Evolutionary conservation across 2,113 vertebrate genomes (phyloP).

Genomic region (Cyphomyrus plagiostoma): DNA sequence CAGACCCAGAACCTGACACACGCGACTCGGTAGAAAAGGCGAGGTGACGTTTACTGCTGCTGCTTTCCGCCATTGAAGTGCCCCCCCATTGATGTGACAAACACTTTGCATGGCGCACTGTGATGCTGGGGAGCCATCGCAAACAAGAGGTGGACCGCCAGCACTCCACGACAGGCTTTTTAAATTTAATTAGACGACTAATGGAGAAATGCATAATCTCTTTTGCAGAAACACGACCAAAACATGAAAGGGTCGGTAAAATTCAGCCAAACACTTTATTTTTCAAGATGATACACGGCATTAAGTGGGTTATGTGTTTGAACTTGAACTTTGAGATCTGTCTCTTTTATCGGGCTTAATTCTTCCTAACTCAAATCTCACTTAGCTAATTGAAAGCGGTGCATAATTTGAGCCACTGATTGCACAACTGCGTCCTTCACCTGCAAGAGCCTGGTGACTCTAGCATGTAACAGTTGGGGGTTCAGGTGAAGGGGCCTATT

Average conservation of each 20-base stretch:
- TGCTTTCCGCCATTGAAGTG: constrained; percentile 14
- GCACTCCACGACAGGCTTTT: constrained; percentile 59
- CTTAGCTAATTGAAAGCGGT: constrained; percentile 5
- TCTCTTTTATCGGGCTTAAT: background rate
- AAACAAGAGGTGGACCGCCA: constrained; percentile 35
- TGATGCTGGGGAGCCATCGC: constrained; percentile 45
- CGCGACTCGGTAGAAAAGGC: background rate
- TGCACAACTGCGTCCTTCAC: background rate
- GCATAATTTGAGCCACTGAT: constrained; percentile 28
- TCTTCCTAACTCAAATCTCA: constrained; percentile 18
- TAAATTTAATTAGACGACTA: constrained; percentile 68
- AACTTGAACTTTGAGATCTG: constrained; percentile 25
- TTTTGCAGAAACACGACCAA: constrained; percentile 47
- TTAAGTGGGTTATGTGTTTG: constrained; percentile 36
- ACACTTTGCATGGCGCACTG: constrained; percentile 40
- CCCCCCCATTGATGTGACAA: constrained; percentile 23
- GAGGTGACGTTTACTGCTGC: background rate
- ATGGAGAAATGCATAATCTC: constrained; percentile 59
- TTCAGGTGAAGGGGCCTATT: too few species aligned
- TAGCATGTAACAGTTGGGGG: background rate
- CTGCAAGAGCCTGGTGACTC: background rate
- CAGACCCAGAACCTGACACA: background rate
- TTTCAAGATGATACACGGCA: constrained; percentile 4
- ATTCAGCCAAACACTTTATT: constrained; percentile 26
- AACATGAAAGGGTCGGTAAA: constrained; percentile 58